These are phyloP conservation scores for Rhopilema esculentum DNA, from an alignment of 30 jellyfish, hydroid and myxozoan genomes.

Conservation along the genomic window DNA sequence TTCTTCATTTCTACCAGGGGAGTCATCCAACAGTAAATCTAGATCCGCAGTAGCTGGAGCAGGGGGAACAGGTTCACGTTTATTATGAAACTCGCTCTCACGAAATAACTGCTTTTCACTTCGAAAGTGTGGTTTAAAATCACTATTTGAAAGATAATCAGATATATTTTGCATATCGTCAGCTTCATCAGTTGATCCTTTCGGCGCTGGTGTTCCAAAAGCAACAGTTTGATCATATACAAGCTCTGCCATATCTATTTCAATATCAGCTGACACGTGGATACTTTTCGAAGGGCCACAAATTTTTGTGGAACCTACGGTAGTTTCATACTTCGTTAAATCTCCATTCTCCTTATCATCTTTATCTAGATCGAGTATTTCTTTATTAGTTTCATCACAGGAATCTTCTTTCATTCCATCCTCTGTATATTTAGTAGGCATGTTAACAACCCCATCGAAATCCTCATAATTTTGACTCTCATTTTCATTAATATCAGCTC, in stretches of 20 bases:
- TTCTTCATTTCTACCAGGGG: neutral
- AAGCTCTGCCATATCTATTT: too few relatives aligned
- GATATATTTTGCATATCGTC: neutral
- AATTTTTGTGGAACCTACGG: neutral
- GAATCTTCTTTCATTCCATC: neutral
- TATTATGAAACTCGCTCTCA: neutral
- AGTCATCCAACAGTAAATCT: neutral
- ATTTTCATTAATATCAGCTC: conserved; percentile 15
- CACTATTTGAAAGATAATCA: neutral
- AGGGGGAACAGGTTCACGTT: neutral
- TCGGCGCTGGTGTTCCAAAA: too few relatives aligned
- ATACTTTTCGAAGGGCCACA: too few relatives aligned
- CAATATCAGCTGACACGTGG: too few relatives aligned
- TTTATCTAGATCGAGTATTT: neutral
- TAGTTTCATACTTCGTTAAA: neutral
- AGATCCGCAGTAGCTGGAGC: neutral
- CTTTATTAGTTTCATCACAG: neutral
- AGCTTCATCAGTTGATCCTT: neutral
- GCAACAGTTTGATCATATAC: too few relatives aligned
- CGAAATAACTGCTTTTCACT: neutral
- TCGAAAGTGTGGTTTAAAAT: neutral
- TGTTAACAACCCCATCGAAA: neutral
- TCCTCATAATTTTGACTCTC: conserved; percentile 26
- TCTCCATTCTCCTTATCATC: neutral
- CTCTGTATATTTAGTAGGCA: neutral